Conservation (phyloP, 1,140 invertebrate species). For the Chlorops oryzae region DNA sequence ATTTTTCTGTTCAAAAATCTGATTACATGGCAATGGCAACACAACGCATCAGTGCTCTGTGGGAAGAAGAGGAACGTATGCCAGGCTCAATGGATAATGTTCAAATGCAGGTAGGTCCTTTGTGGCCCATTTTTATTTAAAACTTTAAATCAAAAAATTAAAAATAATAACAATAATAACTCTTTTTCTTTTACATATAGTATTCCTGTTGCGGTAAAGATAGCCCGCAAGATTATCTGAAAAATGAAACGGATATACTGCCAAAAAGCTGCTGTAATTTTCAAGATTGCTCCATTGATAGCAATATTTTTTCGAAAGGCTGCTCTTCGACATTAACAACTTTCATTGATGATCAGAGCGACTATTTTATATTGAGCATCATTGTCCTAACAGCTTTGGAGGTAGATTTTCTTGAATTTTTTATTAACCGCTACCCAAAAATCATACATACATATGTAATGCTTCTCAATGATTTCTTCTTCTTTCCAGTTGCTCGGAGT, state of each 20-base stretch:
- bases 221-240: constrained; percentile 35
- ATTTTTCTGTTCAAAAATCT: constrained; percentile 25
- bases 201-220: constrained; percentile 37
- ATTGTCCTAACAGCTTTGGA: constrained; percentile 13
- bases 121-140: too few species aligned
- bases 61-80: constrained; percentile 4
- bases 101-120: constrained; percentile 5
- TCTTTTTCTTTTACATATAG: background rate
- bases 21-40: constrained; percentile 9
- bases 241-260: constrained; percentile 23
- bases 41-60: constrained; percentile 7
- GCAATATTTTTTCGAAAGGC: constrained; percentile 29
- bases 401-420: constrained; percentile 6
- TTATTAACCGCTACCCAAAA: background rate
- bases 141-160: too few species aligned
- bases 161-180: too few species aligned
- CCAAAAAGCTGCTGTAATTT: constrained; percentile 35
- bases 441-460: background rate
- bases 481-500: constrained; percentile 8
- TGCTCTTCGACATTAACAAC: constrained; percentile 14
- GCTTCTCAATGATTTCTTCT: background rate
- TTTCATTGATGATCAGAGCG: constrained; percentile 12
- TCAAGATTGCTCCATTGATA: constrained; percentile 28
- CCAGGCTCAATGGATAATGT: constrained; percentile 10
- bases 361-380: constrained; percentile 13